These are phyloP conservation scores for Scaptomyza caliginosa DNA, from an alignment of 2,888 invertebrate genomes.

Conservation along the genomic window DNA sequence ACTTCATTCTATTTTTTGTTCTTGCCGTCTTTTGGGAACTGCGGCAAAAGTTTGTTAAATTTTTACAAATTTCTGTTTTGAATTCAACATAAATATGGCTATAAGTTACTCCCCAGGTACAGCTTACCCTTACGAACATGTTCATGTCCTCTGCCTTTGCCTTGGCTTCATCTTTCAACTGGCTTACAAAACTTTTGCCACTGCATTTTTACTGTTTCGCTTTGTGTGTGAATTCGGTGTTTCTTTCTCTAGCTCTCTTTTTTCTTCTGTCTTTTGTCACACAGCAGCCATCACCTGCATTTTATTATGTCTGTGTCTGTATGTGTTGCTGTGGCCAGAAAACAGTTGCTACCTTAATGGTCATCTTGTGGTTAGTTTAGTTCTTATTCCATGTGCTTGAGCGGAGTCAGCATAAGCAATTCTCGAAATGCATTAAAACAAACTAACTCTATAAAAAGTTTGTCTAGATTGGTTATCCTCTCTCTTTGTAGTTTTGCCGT, in stretches of 20 bases:
- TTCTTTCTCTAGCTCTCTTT: background rate
- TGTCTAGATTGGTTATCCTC: background rate
- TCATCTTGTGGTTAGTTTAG: background rate
- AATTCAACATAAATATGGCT: slow-evolving; percentile 70
- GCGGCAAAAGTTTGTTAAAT: slow-evolving; percentile 54
- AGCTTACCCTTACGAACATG: background rate
- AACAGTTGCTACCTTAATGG: slow-evolving; percentile 11
- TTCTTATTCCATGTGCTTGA: background rate
- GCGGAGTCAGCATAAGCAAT: background rate
- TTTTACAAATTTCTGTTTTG: slow-evolving; percentile 53
- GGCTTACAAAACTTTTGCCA: slow-evolving; percentile 12
- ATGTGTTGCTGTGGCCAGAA: slow-evolving; percentile 1
- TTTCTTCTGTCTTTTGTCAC: background rate
- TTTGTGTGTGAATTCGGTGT: slow-evolving; percentile 6
- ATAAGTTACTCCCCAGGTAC: slow-evolving; percentile 33
- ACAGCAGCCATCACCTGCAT: slow-evolving; percentile 19
- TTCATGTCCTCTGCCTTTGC: slow-evolving; percentile 4
- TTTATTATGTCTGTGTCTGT: slow-evolving; percentile 14
- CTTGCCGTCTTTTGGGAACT: slow-evolving; percentile 35
- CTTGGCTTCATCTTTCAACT: slow-evolving; percentile 15
- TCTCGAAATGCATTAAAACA: background rate
- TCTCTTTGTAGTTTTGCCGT: no score
- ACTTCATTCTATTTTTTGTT: no score
- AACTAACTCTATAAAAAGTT: background rate
- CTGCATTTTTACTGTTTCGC: slow-evolving; percentile 11